phyloP scores from a whole-genome alignment of 1,140 invertebrate genomes.

The Drosophila carrolli region DNA sequence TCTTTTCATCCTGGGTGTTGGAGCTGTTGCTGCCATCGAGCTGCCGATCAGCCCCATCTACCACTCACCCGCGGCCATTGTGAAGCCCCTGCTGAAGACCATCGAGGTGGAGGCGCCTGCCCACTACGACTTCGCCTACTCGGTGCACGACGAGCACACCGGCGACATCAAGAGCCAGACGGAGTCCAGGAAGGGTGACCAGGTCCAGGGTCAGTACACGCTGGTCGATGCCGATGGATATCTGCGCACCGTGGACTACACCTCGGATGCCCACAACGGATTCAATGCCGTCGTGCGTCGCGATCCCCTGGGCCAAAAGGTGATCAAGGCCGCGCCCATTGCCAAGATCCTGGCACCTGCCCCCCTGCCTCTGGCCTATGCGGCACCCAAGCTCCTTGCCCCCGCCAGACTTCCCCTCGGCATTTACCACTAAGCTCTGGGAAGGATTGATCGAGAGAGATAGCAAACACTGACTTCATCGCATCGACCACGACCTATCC shows the following conservation, averaged over 20 bases:
- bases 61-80: slow-evolving; percentile 49
- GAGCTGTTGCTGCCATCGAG: slow-evolving; percentile 75
- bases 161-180: slow-evolving; percentile 86
- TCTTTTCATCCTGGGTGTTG: slow-evolving; percentile 70
- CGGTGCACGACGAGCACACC: slow-evolving; percentile 86
- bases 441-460: slow-evolving; percentile 53
- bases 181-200: slow-evolving; percentile 86
- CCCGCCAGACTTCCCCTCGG: slow-evolving; percentile 59
- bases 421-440: slow-evolving; percentile 55
- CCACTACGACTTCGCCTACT: slow-evolving; percentile 86
- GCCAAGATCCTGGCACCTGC: slow-evolving; percentile 50
- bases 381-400: slow-evolving; percentile 64
- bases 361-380: slow-evolving; percentile 56
- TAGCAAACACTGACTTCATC: slow-evolving; percentile 74
- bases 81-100: slow-evolving; percentile 84
- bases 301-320: slow-evolving; percentile 82
- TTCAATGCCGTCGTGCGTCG: slow-evolving; percentile 85
- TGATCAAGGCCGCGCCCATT: slow-evolving; percentile 83
- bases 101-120: slow-evolving; percentile 86
- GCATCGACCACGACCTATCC: slow-evolving; percentile 71
- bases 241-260: slow-evolving; percentile 88
- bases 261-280: slow-evolving; percentile 86
- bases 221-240: slow-evolving; percentile 87
- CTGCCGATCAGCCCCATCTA: slow-evolving; percentile 54
- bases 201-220: slow-evolving; percentile 86